These are phyloP conservation scores for Terebella lapidaria DNA, from an alignment of 2,888 invertebrate species.

Conservation along the genomic window DNA sequence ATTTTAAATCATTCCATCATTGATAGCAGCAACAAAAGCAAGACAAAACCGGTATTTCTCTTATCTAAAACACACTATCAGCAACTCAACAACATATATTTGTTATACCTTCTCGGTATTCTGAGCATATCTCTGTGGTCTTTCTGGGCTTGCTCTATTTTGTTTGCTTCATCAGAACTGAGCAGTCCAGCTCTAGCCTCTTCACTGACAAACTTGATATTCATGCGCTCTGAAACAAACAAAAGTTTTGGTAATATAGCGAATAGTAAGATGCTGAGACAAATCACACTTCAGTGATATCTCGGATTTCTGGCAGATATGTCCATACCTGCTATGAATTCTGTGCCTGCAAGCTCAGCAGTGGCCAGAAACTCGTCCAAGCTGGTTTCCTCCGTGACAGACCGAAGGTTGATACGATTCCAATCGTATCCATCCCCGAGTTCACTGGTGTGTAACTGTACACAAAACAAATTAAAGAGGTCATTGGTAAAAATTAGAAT, in stretches of 20 bases:
- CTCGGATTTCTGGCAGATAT: no score
- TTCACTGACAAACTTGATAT: conserved; percentile 71
- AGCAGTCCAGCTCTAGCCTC: conserved; percentile 57
- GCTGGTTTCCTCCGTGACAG: conserved; percentile 92
- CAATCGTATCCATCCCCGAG: conserved; percentile 86
- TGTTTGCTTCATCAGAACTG: conserved; percentile 58
- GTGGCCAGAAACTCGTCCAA: conserved; percentile 93
- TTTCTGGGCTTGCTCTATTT: conserved; percentile 38
- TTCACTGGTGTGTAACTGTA: conserved; percentile 76
- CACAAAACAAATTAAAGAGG: neutral
- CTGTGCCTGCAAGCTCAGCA: conserved; percentile 88
- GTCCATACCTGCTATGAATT: conserved; percentile 65
- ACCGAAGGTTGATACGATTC: conserved; percentile 80
- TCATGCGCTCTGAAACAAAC: conserved; percentile 73
- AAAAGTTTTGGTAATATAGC: neutral
- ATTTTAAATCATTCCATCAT: no score
- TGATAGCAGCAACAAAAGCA: no score
- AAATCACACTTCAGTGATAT: no score
- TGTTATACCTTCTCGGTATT: conserved; percentile 78
- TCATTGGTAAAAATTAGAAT: neutral
- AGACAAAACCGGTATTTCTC: no score
- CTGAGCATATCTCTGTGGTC: conserved; percentile 61
- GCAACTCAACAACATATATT: no score
- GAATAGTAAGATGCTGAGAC: no score
- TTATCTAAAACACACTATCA: no score